phyloP scores from a whole-genome alignment of 2,797 vertebrate genomes.

The Propithecus perrieri region DNA sequence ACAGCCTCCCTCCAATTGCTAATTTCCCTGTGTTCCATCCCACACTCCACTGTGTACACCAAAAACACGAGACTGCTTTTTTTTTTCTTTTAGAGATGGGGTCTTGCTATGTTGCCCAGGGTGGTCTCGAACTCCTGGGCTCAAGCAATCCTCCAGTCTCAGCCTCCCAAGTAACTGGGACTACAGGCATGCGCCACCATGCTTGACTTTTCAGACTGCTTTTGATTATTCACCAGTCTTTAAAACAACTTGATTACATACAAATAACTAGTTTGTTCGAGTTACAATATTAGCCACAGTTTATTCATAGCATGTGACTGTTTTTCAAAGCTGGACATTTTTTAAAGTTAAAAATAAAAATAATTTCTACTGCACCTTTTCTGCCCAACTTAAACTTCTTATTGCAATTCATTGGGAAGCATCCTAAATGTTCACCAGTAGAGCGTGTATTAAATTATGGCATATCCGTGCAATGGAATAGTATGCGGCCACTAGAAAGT shows the following conservation, averaged over 20 bases:
- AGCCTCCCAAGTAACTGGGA: not conserved
- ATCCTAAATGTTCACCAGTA: not conserved
- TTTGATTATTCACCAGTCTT: not conserved
- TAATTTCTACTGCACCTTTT: not conserved
- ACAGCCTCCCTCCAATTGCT: accelerated
- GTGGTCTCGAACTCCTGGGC: not conserved
- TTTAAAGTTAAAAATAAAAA: not conserved
- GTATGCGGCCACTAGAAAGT: not conserved
- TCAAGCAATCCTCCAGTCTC: not conserved
- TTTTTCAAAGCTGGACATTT: not conserved
- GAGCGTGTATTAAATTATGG: not conserved
- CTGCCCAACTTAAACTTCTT: not conserved
- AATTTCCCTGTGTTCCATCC: not conserved
- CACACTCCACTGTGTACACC: not conserved
- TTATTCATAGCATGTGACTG: not conserved
- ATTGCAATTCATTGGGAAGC: not conserved
- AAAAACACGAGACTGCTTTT: not conserved
- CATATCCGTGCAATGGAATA: not conserved
- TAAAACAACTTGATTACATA: not conserved
- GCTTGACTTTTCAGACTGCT: not conserved
- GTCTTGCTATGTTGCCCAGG: not conserved
- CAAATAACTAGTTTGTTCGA: not conserved
- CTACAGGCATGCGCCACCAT: accelerated
- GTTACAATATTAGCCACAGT: not conserved
- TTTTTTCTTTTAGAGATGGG: not conserved